A percentile compares a stretch with the other conserved stretches of the same genome.
Conservation (phyloP, 2,797 vertebrate genomes). For the Thunnus albacares region DNA sequence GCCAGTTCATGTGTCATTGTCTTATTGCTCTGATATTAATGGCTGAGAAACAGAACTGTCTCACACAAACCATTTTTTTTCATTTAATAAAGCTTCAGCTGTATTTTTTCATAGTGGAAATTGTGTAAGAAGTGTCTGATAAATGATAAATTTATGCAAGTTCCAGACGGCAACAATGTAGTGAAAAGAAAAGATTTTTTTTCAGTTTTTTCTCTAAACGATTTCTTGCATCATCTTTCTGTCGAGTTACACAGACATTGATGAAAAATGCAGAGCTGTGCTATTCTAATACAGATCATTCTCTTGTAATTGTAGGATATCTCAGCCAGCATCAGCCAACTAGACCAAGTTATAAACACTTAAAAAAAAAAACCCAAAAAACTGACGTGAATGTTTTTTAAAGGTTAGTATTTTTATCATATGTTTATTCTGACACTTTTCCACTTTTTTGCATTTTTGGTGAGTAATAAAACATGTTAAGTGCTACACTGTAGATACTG, state of each 20-base stretch:
- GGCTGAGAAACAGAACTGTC: background rate
- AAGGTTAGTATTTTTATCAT: background rate
- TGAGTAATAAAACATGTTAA: background rate
- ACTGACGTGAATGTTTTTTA: background rate
- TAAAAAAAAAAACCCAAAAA: background rate
- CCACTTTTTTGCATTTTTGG: background rate
- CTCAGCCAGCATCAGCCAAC: background rate
- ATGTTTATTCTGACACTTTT: background rate
- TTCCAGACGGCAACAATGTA: background rate
- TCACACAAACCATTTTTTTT: background rate
- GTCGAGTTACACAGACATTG: background rate
- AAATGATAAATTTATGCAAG: background rate
- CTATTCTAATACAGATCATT: background rate
- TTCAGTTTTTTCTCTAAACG: background rate
- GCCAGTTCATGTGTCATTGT: slow-evolving; percentile 15
- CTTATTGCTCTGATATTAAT: background rate
- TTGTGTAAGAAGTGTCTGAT: background rate
- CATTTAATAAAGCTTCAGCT: background rate
- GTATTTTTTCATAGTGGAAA: background rate
- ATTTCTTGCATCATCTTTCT: background rate
- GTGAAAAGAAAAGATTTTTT: background rate
- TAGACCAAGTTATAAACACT: background rate
- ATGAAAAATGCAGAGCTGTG: background rate
- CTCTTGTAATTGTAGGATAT: background rate
- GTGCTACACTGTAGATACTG: background rate